Evolutionary conservation across 2,888 invertebrate genomes (phyloP).

Genomic region (Drosophila birchii): DNA sequence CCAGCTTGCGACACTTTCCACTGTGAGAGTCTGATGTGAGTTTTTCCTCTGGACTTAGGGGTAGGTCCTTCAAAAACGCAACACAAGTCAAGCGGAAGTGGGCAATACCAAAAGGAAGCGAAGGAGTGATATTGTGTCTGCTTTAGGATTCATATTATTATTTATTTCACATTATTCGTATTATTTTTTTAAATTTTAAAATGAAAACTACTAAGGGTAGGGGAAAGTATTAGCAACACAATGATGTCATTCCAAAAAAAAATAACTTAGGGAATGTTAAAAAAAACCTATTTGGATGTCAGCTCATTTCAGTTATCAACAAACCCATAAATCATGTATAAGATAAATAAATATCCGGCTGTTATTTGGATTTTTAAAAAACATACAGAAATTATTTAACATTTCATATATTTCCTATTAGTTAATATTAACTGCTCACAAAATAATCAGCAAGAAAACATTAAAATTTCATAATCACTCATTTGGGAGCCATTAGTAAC

Average conservation of each 20-base stretch:
- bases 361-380: neutral
- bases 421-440: no score
- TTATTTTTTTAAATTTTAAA: neutral
- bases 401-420: neutral
- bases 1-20: conserved; percentile 36
- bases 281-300: neutral
- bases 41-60: conserved; percentile 23
- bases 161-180: neutral
- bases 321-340: neutral
- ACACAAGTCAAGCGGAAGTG: conserved; percentile 13
- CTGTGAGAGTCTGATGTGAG: neutral
- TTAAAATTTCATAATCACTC: neutral
- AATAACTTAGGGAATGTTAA: neutral
- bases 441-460: neutral
- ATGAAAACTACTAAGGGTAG: neutral
- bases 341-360: neutral
- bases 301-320: neutral
- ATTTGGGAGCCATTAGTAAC: neutral
- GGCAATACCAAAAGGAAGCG: neutral
- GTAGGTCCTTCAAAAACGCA: conserved; percentile 27
- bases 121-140: neutral
- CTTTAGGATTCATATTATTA: neutral
- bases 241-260: neutral
- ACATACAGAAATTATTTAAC: neutral
- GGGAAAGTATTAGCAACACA: neutral